Base-by-base conservation (phyloP, 35 echinoderm and acorn worm genomes). In the Apostichopus californicus region DNA sequence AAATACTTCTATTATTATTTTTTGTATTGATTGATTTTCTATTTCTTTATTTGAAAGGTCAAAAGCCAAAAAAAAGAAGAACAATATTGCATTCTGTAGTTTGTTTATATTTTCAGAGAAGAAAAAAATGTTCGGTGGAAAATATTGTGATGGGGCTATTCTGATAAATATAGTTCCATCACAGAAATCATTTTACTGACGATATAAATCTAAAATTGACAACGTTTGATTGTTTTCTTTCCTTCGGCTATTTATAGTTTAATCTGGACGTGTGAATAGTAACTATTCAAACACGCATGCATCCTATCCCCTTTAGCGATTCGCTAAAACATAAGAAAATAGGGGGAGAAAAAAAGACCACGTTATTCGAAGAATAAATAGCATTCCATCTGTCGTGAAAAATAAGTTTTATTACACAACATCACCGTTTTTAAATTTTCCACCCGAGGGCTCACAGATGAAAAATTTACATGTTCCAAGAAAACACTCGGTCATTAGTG, bases 361-460 rank as follows among this genome's bases (percentile, higher is more conserved):
- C 7, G 71, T 75, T 75, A 75, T 75, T 75, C 17, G 71, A 75
- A 75, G 71, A 75, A 22, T 75, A 75, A 75, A 75, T 75, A 75
- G 15, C 71, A 75, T 75, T 75, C 71, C 71, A 75, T 75, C 71
- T 75, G 71, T 75, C 71, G 17, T 75, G 71, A n/a, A 75, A 75
- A 18, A 20, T n/a, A 7, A 18, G 6, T 75, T n/a, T n/a, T 18
- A 22, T 7, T 18, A 20, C 71, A 22, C 17, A 6, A 75, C 18
- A 75, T 75, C 71, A 18, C 71, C 14, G 71, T 75, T 22, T 75
- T 85, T 58, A 85, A 25, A 21, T 20, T 85, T 85, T 58, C 57
- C 71, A 75, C 81, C 81, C 55, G 56, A 85, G 81, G 81, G 81
- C 57, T 85, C 57, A 23, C 12, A 85, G 12, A 20, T 59, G 81